These are phyloP conservation scores for Apis cerana DNA, from an alignment of 1,140 invertebrate species.

Conservation along the genomic window DNA sequence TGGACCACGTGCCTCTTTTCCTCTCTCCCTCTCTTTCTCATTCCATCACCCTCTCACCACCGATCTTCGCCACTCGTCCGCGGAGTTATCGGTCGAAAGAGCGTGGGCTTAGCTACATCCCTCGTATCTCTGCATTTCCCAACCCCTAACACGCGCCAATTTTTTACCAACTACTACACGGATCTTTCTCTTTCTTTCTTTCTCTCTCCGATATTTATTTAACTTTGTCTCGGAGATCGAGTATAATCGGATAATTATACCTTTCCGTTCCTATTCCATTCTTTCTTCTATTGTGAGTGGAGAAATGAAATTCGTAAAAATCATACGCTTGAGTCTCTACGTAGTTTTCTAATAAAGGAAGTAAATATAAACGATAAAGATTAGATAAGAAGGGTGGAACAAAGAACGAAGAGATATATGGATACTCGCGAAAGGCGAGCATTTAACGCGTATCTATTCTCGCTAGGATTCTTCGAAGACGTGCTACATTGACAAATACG, in stretches of 20 bases:
- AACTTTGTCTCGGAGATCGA: too few species aligned
- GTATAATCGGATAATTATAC: too few species aligned
- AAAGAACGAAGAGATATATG: constrained; percentile 20
- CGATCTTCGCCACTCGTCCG: constrained; percentile 7
- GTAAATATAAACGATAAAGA: too few species aligned
- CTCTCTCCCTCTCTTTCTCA: constrained; percentile 15
- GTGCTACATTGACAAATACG: constrained; percentile 53
- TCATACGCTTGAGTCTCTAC: too few species aligned
- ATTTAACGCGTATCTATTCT: constrained; percentile 48
- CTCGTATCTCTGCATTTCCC: constrained; percentile 9
- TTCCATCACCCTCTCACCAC: constrained; percentile 16
- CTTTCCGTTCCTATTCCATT: too few species aligned
- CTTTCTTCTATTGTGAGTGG: neutral
- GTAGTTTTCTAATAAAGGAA: too few species aligned
- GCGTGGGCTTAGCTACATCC: constrained; percentile 9
- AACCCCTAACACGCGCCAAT: too few species aligned
- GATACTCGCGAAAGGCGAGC: constrained; percentile 42
- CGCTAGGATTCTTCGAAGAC: constrained; percentile 43
- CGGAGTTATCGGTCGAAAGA: neutral
- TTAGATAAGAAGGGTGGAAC: too few species aligned
- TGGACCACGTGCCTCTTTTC: constrained; percentile 54
- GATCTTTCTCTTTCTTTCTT: too few species aligned
- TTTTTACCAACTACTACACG: too few species aligned
- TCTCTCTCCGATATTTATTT: too few species aligned
- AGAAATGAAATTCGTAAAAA: neutral